Base-by-base conservation (phyloP, 2,113 vertebrate species). In the Rhodinocichla rosea region DNA sequence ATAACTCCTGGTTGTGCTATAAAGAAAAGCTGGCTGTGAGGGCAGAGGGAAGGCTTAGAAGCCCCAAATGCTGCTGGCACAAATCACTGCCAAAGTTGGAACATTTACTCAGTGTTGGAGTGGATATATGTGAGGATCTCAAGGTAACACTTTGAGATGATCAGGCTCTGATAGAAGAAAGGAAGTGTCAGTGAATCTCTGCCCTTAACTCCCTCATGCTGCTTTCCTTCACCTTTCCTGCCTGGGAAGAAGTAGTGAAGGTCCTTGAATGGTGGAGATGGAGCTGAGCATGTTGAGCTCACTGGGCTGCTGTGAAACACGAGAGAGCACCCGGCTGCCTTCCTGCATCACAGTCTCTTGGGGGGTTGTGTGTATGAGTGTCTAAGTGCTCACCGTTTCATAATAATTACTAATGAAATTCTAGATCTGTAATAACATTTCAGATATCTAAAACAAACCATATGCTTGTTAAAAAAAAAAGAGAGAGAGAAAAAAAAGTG, bases 341-440 rank as follows among this genome's bases (percentile, higher is more conserved):
- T 60, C 79, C 89, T 74, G 62, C 83, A 50, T 74, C 67, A 11
- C 15, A 3, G 82, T 77, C 85, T 89, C 84, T 39, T 79, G 77
- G 62, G 87, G 88, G 93, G 44, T 56, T 67, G 45, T 78, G 89
- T 68, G 53, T 85, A 95, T 67, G 50, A 94, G 87, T 90, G 94
- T 94, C 92, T 92, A 88, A 97, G 96, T 75, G 73, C 92, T 95
- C 96, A 95, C 89, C 97, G n/a, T 98, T 98, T 98, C 97, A 95
- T 96, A 97, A 98, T 97, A 98, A 98, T 97, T 97, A 96, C 98
- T 98, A 98, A 98, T 97, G 97, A 98, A 98, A 98, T 98, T 97
- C 96, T 97, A 97, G 97, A 97, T 98, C 97, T 96, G 80, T 98
- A 98, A 98, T 97, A 98, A 94, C 97, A 97, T 98, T 98, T 98